Evolutionary conservation across 2,888 invertebrate species (phyloP).

Genomic region (Cordylochernes scorpioides): DNA sequence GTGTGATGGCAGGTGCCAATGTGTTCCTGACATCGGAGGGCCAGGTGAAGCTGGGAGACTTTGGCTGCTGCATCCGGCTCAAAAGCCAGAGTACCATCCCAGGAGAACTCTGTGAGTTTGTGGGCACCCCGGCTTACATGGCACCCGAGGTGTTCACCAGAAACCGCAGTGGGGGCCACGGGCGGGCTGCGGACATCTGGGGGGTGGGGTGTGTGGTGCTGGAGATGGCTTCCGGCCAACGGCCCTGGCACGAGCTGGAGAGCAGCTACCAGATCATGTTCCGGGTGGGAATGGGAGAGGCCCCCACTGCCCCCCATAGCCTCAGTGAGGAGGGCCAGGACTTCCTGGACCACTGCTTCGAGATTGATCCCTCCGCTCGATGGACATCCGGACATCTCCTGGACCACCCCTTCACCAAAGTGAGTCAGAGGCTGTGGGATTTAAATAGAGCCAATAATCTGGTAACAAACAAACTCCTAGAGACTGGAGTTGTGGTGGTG

Average conservation of each 20-base stretch:
- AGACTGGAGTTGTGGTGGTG: no score
- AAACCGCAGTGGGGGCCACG: conserved; percentile 48
- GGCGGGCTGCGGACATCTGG: conserved; percentile 82
- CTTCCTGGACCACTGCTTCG: conserved; percentile 48
- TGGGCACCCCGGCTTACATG: conserved; percentile 95
- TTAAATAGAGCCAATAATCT: no score
- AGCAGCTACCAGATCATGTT: conserved; percentile 86
- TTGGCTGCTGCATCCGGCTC: conserved; percentile 75
- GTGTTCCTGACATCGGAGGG: conserved; percentile 69
- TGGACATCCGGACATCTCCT: conserved; percentile 41
- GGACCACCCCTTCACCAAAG: conserved; percentile 40
- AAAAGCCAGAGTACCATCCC: conserved; percentile 59
- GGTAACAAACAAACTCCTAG: no score
- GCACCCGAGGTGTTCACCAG: conserved; percentile 57
- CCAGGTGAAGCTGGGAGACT: conserved; percentile 74
- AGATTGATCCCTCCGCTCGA: conserved; percentile 47
- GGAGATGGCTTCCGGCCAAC: conserved; percentile 77
- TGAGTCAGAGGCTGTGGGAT: no score
- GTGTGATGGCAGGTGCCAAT: conserved; percentile 79
- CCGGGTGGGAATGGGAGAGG: conserved; percentile 71
- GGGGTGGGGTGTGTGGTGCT: conserved; percentile 80
- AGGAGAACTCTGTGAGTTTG: conserved; percentile 58
- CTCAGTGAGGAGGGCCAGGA: conserved; percentile 55
- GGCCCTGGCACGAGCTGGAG: conserved; percentile 74
- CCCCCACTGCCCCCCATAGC: conserved; percentile 42